Evolutionary conservation across 2,113 vertebrate species (phyloP), one percentile per base, ranked within the genome.

Genomic region (Numenius arquata): DNA sequence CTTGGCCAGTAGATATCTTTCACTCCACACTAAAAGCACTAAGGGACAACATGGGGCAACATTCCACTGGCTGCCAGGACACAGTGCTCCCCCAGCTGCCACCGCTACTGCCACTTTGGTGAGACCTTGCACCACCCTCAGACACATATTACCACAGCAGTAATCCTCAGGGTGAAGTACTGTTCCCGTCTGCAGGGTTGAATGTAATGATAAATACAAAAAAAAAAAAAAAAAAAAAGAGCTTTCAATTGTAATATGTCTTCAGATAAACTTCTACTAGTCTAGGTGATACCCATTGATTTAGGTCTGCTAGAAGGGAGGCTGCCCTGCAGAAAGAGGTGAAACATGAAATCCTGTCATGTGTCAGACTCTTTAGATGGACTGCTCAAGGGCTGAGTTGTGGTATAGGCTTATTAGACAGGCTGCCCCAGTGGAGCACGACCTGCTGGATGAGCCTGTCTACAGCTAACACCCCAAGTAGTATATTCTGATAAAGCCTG

Each of bases 161-260:
- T n/a, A 47, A 75, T 23, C 34, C 15, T 38, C 19, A 53, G 27
- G 26, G 18, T 36, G 10, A 83, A 53, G 13, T 40, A 76, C 11
- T 3, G 8, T 34, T 76, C 47, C 23, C 62, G n/a, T 25, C 7
- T 62, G 30, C 10, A 16, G 48, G 55, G 26, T 16, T 38, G n/a
- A 68, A 47, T n/a, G 11, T 55, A 50, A 68, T 27, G 22, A 48
- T 8, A 36, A 45, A 23, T 36, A 50, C 6, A 23, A 27, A 55
- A 41, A 34, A 25, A 45, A 45, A 25, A 45, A 45, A 45, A 45
- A 73, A 47, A 36, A 62, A n/a, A 22, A 74, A 30, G 26, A 12
- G 6, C 30, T 58, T 17, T 14, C 3, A 0, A 27, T 50, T 7
- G 0, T 36, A 89, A 34, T 45, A 36, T 3, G 6, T 27, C 21